phyloP scores from a whole-genome alignment of 2,113 vertebrate genomes.

The Tamias sibiricus region DNA sequence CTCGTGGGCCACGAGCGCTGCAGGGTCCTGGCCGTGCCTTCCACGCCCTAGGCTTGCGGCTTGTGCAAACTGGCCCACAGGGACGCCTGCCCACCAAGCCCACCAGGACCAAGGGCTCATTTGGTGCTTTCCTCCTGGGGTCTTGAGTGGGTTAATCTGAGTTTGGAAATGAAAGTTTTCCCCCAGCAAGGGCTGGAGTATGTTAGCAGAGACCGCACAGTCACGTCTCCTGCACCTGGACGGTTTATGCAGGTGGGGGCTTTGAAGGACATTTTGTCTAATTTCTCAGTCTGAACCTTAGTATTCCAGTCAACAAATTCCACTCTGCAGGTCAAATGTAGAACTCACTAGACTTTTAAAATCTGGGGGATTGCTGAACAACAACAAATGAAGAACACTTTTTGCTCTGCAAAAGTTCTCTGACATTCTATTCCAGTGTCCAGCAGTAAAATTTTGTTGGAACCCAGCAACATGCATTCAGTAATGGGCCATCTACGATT shows the following conservation, averaged over 20 bases:
- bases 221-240: accelerated
- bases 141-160: not conserved
- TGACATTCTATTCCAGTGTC: too few relatives aligned
- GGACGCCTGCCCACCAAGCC: accelerated
- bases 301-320: not conserved
- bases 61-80: accelerated
- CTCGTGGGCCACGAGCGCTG: not conserved
- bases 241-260: accelerated
- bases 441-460: too few relatives aligned
- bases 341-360: too few relatives aligned
- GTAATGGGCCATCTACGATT: too few relatives aligned
- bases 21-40: accelerated
- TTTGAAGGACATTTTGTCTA: not conserved
- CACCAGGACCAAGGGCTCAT: accelerated
- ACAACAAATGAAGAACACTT: too few relatives aligned
- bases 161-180: not conserved
- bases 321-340: too few relatives aligned
- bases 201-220: accelerated
- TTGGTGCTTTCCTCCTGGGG: not conserved
- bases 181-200: accelerated
- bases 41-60: accelerated
- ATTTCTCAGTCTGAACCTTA: not conserved
- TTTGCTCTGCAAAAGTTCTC: too few relatives aligned
- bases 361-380: too few relatives aligned
- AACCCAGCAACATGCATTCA: too few relatives aligned